These are phyloP conservation scores for Oscarella lobularis DNA, from an alignment of 37 sponge, comb jelly and placozoan species.

Conservation along the genomic window DNA sequence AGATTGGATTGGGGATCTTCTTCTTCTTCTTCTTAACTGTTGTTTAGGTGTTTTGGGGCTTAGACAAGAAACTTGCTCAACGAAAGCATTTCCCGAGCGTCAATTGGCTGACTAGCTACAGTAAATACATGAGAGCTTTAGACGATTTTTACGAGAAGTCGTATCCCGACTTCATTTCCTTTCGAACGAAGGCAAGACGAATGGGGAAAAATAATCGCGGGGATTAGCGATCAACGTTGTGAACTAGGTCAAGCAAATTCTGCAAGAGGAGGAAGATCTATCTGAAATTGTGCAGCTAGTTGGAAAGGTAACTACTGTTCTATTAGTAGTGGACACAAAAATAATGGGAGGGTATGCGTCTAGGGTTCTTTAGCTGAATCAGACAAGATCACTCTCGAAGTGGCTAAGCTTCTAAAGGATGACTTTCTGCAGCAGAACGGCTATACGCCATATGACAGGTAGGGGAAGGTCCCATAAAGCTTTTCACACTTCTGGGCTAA, in stretches of 20 bases:
- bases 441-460: constrained; percentile 78
- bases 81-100: constrained; percentile 94
- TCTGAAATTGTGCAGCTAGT: constrained; percentile 98
- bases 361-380: constrained; percentile 90
- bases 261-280: constrained; percentile 95
- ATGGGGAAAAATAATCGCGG: not conserved
- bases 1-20: no score
- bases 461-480: no score
- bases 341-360: not conserved
- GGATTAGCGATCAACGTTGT: not conserved
- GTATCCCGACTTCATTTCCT: constrained; percentile 82
- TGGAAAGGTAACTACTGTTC: constrained; percentile 82
- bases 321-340: no score
- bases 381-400: constrained; percentile 92
- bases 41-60: constrained; percentile 90
- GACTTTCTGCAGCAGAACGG: constrained; percentile 99
- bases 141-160: constrained; percentile 96
- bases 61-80: constrained; percentile 98
- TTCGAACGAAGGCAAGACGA: constrained; percentile 58
- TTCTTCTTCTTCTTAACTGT: no score
- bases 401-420: constrained; percentile 94
- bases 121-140: constrained; percentile 82
- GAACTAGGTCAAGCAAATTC: constrained; percentile 76
- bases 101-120: constrained; percentile 93
- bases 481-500: no score